Conservation (phyloP, 2,797 vertebrate genomes). For the Molossus molossus region DNA sequence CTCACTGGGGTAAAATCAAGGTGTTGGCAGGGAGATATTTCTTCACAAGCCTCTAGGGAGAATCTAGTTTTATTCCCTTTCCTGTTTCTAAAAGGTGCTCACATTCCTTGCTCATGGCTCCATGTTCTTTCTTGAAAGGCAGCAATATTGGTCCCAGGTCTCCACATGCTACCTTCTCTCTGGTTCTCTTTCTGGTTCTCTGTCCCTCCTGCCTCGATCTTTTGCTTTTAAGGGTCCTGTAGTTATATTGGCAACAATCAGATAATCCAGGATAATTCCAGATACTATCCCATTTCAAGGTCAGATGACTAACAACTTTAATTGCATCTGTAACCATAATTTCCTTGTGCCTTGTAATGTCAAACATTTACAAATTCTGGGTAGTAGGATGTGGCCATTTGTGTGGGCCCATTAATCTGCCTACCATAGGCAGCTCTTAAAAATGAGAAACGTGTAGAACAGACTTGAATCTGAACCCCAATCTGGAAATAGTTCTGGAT, state of each 20-base stretch:
- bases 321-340: neutral
- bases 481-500: neutral
- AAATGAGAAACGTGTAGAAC: neutral
- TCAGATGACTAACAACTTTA: neutral
- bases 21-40: neutral
- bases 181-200: neutral
- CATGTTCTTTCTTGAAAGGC: neutral
- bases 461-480: neutral
- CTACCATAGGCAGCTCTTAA: neutral
- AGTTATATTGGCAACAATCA: neutral
- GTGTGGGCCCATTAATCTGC: neutral
- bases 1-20: neutral
- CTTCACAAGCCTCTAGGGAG: neutral
- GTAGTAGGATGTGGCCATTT: neutral
- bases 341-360: neutral
- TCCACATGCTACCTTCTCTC: neutral
- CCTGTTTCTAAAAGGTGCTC: neutral
- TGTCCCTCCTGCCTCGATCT: neutral
- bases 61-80: neutral
- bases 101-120: fast-evolving
- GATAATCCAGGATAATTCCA: neutral
- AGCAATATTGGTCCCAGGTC: neutral
- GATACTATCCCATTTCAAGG: neutral
- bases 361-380: neutral
- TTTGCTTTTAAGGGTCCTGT: neutral